Evolutionary conservation across 1,140 invertebrate species (phyloP).

Genomic region (Drosophila repleta): DNA sequence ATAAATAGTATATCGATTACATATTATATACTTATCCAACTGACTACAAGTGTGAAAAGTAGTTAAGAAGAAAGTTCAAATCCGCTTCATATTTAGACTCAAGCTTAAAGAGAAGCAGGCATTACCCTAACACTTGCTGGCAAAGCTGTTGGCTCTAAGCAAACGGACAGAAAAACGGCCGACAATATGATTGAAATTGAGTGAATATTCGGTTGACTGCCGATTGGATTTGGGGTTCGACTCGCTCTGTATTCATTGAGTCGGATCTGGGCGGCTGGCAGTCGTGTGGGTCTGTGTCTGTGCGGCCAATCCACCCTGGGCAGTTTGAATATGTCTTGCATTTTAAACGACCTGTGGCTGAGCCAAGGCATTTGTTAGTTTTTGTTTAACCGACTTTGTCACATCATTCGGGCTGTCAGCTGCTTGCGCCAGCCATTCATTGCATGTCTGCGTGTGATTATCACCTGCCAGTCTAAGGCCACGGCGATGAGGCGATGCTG

Average conservation of each 20-base stretch:
- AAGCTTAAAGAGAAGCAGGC: not conserved
- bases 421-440: slow-evolving; percentile 18
- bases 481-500: slow-evolving; percentile 25
- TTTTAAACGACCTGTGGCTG: slow-evolving; percentile 38
- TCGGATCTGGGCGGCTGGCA: slow-evolving; percentile 1
- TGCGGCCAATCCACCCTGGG: not conserved
- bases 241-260: slow-evolving; percentile 3
- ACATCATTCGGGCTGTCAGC: slow-evolving; percentile 9
- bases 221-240: slow-evolving; percentile 16
- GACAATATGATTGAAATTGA: slow-evolving; percentile 38
- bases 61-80: no score
- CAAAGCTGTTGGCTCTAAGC: slow-evolving; percentile 11
- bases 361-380: slow-evolving; percentile 15
- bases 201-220: slow-evolving; percentile 48
- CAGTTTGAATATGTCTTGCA: slow-evolving; percentile 32
- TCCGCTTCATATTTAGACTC: not conserved
- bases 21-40: no score
- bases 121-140: not conserved
- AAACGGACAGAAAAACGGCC: slow-evolving; percentile 4
- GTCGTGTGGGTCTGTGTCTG: not conserved
- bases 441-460: slow-evolving; percentile 59
- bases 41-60: no score
- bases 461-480: slow-evolving; percentile 65
- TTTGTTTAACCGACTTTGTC: slow-evolving; percentile 9
- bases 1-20: no score